Conservation (phyloP, 2,888 invertebrate species). For the Adelognathus sp. region DNA sequence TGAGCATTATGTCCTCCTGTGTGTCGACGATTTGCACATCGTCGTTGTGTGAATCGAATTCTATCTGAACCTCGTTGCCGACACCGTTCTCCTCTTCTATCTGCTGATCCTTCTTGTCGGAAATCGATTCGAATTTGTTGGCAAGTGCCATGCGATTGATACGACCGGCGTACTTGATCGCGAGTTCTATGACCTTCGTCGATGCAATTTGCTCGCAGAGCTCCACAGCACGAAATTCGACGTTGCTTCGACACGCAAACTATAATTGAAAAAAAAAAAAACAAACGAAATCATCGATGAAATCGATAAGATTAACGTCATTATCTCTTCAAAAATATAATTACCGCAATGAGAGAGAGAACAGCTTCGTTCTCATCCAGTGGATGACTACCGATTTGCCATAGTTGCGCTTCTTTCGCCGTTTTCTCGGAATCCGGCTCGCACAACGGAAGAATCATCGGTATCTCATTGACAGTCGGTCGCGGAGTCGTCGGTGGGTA, state of each 20-base stretch:
- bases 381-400: slow-evolving; percentile 85
- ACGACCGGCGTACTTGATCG: slow-evolving; percentile 94
- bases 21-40: slow-evolving; percentile 53
- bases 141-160: slow-evolving; percentile 90
- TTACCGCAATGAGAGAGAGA: slow-evolving; percentile 95
- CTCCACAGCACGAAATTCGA: slow-evolving; percentile 93
- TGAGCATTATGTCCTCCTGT: slow-evolving; percentile 65
- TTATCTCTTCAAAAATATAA: slow-evolving; percentile 70
- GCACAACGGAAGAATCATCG: slow-evolving; percentile 90
- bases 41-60: slow-evolving; percentile 65
- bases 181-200: slow-evolving; percentile 89
- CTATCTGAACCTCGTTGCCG: slow-evolving; percentile 67
- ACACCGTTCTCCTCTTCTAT: slow-evolving; percentile 69
- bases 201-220: slow-evolving; percentile 91
- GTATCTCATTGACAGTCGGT: slow-evolving; percentile 90
- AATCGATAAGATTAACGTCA: not conserved
- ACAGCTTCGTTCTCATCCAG: slow-evolving; percentile 88
- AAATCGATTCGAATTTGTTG: slow-evolving; percentile 85
- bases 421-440: slow-evolving; percentile 91
- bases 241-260: slow-evolving; percentile 92
- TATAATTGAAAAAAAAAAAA: slow-evolving; percentile 77
- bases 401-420: slow-evolving; percentile 89
- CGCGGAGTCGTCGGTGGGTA: slow-evolving; percentile 94
- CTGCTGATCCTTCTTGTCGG: slow-evolving; percentile 72
- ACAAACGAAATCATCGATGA: not conserved